Conservation (phyloP, 2,888 invertebrate species). For the Perizoma affinitatum region DNA sequence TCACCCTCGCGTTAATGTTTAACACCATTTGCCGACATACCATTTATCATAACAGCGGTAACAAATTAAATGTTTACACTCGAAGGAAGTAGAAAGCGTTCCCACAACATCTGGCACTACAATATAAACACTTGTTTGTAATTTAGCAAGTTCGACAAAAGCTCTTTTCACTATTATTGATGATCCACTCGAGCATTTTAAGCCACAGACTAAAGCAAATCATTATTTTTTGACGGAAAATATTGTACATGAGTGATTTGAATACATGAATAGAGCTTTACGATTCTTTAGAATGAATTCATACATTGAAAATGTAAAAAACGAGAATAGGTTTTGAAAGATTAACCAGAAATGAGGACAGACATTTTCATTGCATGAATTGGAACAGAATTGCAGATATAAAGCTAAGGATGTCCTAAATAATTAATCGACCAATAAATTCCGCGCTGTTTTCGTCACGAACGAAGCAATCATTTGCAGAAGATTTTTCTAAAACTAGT, state of each 20-base stretch:
- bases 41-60: slow-evolving; percentile 30
- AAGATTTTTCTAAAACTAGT: slow-evolving; percentile 70
- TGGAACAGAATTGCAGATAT: slow-evolving; percentile 19
- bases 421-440: slow-evolving; percentile 40
- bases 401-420: slow-evolving; percentile 36
- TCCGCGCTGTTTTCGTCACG: slow-evolving; percentile 38
- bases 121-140: slow-evolving; percentile 17
- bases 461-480: slow-evolving; percentile 49
- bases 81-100: slow-evolving; percentile 27
- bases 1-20: slow-evolving; percentile 18
- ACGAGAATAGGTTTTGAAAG: slow-evolving; percentile 10
- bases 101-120: slow-evolving; percentile 21
- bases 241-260: slow-evolving; percentile 3
- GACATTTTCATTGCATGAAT: slow-evolving; percentile 21
- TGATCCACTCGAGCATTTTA: slow-evolving; percentile 17
- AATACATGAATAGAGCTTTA: slow-evolving; percentile 6
- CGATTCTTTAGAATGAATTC: slow-evolving; percentile 4
- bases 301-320: slow-evolving; percentile 7
- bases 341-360: slow-evolving; percentile 17
- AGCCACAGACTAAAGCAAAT: slow-evolving; percentile 14
- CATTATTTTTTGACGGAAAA: slow-evolving; percentile 7
- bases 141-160: slow-evolving; percentile 22
- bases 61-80: slow-evolving; percentile 23
- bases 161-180: slow-evolving; percentile 30
- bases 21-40: slow-evolving; percentile 18